Percentiles rank a stretch among this genome's conserved stretches.
phyloP scores from a whole-genome alignment of 1,140 invertebrate genomes.

The Macrosteles quadrilineatus region DNA sequence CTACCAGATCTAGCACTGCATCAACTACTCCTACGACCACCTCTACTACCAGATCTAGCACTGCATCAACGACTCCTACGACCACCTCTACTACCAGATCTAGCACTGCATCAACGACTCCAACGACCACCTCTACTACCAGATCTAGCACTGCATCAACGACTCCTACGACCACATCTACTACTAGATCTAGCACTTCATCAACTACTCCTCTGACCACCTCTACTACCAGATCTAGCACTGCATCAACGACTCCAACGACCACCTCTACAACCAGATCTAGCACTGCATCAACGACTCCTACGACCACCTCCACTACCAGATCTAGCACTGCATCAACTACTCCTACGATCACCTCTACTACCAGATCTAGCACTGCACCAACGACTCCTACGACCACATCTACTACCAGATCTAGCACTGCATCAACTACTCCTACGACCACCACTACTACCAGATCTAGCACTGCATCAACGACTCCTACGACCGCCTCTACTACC shows the following conservation, averaged over 20 bases:
- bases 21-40: slow-evolving; percentile 2
- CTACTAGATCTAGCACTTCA: background rate
- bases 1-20: background rate
- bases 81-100: background rate
- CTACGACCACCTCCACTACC: slow-evolving; percentile 10
- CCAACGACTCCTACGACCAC: slow-evolving; percentile 11
- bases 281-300: background rate
- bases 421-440: slow-evolving; percentile 1
- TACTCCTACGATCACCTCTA: background rate
- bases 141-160: slow-evolving; percentile 3
- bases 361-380: slow-evolving; percentile 1
- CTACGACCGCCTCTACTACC: background rate
- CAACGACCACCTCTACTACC: slow-evolving; percentile 8
- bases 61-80: background rate
- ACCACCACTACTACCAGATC: background rate
- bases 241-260: background rate
- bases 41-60: background rate
- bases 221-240: too few relatives aligned
- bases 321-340: background rate
- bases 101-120: background rate
- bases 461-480: background rate
- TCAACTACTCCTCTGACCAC: background rate
- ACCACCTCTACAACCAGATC: slow-evolving; percentile 9
- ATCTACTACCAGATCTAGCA: background rate
- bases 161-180: slow-evolving; percentile 8